Evolutionary conservation across 1,140 invertebrate genomes (phyloP), one percentile per base, ranked within the genome.

Genomic region (Spodoptera litura): DNA sequence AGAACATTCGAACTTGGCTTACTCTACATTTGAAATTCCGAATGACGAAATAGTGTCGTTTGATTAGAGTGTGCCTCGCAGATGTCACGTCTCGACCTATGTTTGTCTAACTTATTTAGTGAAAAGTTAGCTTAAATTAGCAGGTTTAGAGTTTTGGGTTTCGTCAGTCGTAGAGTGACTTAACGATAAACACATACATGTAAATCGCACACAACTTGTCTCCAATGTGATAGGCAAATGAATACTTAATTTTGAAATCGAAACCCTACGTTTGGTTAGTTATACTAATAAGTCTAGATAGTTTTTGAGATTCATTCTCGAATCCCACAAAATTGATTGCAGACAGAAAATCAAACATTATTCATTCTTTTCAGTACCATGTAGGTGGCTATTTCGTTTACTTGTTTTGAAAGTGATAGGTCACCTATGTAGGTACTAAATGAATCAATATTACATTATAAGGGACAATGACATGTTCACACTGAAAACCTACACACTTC

Each of bases 1-100:
- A 64, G 61, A 20, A 9, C 38, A 49, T 49, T 49, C 15, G 61
- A 64, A 64, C 61, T 64, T 64, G 61, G 38, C 61, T 64, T 64
- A 64, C 61, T 64, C 38, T 64, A 64, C 61, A 64, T 62, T 62
- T 62, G 35, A 35, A 62, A 62, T n/a, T 13, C 5, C 38, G 20
- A 20, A 12, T 64, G 61, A 49, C 38, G 61, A 64, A 64, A 64
- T 49, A 13, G 58, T 61, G 38, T 20, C 61, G 38, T 10, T 10
- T 64, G 61, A 64, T 64, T 64, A 64, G 61, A 44, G 44, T 38
- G 38, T 62, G 44, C 61, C 38, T 49, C 35, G 35, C n/a, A 20
- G 11, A 15, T 49, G 61, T 64, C 61, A 64, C 38, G 61, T 64
- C 38, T 64, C 20, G 38, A n/a, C 4, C n/a, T 64, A 6, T 44